phyloP scores from a whole-genome alignment of 2,797 vertebrate genomes.

The Sandelia bainsii region DNA sequence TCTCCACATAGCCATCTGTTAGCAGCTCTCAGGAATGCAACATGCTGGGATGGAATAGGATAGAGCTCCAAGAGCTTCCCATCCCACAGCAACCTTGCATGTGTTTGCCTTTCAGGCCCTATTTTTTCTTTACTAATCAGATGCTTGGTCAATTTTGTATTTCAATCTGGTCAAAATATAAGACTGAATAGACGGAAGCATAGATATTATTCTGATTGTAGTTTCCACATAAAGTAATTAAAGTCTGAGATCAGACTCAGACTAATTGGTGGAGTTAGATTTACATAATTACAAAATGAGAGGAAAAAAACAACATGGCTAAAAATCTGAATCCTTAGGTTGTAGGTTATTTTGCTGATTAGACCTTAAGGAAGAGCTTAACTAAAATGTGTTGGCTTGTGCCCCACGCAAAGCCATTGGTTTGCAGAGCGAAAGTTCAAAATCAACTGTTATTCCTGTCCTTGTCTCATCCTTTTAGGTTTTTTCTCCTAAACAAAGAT shows the following conservation, averaged over 20 bases:
- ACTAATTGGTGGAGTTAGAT: not conserved
- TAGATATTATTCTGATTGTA: not conserved
- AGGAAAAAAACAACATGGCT: not conserved
- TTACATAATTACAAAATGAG: not conserved
- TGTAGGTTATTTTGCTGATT: not conserved
- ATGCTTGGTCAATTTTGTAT: constrained; percentile 10
- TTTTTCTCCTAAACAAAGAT: constrained; percentile 95
- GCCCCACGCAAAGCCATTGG: not conserved
- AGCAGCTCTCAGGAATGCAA: constrained; percentile 70
- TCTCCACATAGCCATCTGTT: constrained; percentile 78
- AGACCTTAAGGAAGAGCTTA: not conserved
- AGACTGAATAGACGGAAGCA: not conserved
- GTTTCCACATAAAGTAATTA: not conserved
- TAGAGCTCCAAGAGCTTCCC: constrained; percentile 62
- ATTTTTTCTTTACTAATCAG: not conserved
- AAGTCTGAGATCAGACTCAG: not conserved
- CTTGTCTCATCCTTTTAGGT: constrained; percentile 79
- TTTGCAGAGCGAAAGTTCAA: not conserved
- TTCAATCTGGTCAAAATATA: not conserved
- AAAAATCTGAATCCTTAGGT: not conserved
- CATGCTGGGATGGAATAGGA: constrained; percentile 72
- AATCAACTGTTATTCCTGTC: not conserved
- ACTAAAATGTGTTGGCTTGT: not conserved
- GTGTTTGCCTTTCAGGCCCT: constrained; percentile 19
- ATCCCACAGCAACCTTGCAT: constrained; percentile 49